Evolutionary conservation across 2,113 vertebrate genomes (phyloP).

Genomic region (Osmerus mordax): DNA sequence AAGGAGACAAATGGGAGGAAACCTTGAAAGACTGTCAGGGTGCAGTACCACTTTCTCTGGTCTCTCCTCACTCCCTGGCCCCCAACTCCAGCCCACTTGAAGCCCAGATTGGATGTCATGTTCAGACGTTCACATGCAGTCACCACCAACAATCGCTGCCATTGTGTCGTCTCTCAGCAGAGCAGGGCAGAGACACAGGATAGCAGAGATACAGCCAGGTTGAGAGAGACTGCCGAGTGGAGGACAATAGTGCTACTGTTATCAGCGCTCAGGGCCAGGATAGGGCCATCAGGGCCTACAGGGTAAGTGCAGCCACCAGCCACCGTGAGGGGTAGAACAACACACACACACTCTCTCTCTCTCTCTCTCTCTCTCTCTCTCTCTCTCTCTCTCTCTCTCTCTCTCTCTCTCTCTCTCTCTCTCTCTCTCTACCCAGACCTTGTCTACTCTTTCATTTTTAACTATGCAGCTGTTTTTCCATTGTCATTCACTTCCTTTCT

Average conservation of each 20-base stretch:
- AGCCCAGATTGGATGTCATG: constrained; percentile 31
- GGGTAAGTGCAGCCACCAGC: constrained; percentile 3
- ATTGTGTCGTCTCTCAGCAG: constrained; percentile 16
- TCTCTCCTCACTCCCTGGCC: not conserved
- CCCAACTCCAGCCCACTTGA: constrained; percentile 13
- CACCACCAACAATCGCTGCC: constrained; percentile 18
- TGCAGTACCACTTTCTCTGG: not conserved
- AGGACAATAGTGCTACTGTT: constrained; percentile 26
- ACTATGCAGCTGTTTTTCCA: no score
- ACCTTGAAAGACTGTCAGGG: not conserved
- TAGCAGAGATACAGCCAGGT: constrained; percentile 13
- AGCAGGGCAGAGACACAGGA: not conserved
- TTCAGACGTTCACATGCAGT: constrained; percentile 29
- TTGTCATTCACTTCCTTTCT: not conserved
- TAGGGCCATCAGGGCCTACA: not conserved
- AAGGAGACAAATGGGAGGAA: no score
- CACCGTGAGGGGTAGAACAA: not conserved
- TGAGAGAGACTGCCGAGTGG: constrained; percentile 13
- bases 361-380: no score
- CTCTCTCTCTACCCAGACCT: no score
- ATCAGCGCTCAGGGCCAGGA: constrained; percentile 9
- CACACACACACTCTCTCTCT: not conserved
- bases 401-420: no score
- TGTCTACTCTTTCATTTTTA: no score
- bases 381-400: no score